Evolutionary conservation across 1,140 invertebrate genomes (phyloP), one percentile per base, ranked within the genome.

Genomic region (Drosophila sechellia): DNA sequence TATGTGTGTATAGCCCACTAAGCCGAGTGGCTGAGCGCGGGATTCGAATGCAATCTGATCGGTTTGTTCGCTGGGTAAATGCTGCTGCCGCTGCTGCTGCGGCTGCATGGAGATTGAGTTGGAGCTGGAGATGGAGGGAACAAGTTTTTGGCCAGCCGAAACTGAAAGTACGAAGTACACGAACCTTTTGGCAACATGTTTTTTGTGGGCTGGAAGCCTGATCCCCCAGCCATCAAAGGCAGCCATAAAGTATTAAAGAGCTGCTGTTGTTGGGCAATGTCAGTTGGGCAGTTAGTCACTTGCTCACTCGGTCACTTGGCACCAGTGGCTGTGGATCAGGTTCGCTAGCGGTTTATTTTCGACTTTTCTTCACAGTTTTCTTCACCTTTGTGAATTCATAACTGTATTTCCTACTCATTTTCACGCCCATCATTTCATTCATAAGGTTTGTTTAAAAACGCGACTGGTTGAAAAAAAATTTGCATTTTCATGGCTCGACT

Each of bases 21-120:
- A 22, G 49, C 13, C 42, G 25, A 40, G 15, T 46, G 50, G 12
- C 77, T 15, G 55, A 63, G 61, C 55, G 61, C 50, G 63, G 48
- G 53, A 72, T 68, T 77, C 73, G 79, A 89, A 90, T 84, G 80
- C 84, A 85, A 84, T 89, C 76, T 66, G 79, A 89, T 84, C 72
- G 72, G 76, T 35, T 49, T 12, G 49, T 79, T 83, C 69, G 42
- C 1, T 45, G 61, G 45, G 63, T 64, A 69, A 69, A 80, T 74
- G 69, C 61, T 66, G 46, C 42, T 46, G 40, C 63, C 34, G 48
- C 11, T 52, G 22, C 15, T 42, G 50, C 22, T 57, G 79, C 70
- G 66, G 79, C 56, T 74, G 80, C 81, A 76, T 39, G 37, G 37
- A 31, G 31, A 31, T 31, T 31, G 27, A 31, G 31, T 8, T 31